Base-by-base conservation (phyloP, 2,113 vertebrate genomes). In the Fulmarus glacialis region DNA sequence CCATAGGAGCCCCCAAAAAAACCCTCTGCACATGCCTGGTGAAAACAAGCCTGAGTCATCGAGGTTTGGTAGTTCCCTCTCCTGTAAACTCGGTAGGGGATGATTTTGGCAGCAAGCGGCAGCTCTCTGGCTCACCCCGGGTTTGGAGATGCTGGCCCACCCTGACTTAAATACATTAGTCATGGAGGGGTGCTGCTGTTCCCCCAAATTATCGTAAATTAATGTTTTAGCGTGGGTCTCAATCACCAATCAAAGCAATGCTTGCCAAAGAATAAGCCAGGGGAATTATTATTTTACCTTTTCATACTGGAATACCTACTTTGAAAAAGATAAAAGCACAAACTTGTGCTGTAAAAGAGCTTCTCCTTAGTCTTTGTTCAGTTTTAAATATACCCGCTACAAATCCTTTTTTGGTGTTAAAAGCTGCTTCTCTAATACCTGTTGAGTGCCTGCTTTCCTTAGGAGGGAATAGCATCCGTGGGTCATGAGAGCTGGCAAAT, bases 401-500 rank as follows among this genome's bases (percentile, higher is more conserved):
- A 94, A 86, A 97, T 97, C 80, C 40, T 96, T 96, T 88, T 73
- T 72, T 97, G 59, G 40, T 70, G 36, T 91, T 95, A 81, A 96
- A 97, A 98, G 88, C 72, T 95, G 53, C 77, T 94, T 85, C 95
- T 87, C 80, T 93, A 97, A 95, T 88, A 94, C 58, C 81, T 98
- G 93, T 88, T 94, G 91, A 89, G 90, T 96, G 95, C 91, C 97
- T 96, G 97, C 95, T 98, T 98, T 98, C 99, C 98, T 96, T 98
- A 97, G 97, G 98, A 99, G 98, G 98, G 93, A 98, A 98, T 97
- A 98, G 98, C 98, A 98, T 98, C 96, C 86, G 95, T 98, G 97
- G 94, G 98, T 98, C 98, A 98, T 86, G 99, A 99, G 99, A 99
- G 99, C 99, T 99, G 99, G 99, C 99, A 99, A 99, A 99, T 99